phyloP scores from a whole-genome alignment of 2,888 invertebrate genomes.

The Ormyrus thymus region DNA sequence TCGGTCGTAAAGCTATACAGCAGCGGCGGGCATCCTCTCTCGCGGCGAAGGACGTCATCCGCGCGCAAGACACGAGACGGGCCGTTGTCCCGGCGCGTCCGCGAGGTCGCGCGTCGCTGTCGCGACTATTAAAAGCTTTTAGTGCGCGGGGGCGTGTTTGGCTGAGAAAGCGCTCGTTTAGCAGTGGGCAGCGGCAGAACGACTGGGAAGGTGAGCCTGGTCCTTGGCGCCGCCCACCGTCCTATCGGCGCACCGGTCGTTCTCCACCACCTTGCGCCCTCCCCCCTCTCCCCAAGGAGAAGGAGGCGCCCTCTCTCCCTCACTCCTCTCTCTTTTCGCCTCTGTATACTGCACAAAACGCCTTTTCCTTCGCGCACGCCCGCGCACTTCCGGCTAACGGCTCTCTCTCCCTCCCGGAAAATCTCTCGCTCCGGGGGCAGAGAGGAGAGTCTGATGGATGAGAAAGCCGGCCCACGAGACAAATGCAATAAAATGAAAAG shows the following conservation, averaged over 20 bases:
- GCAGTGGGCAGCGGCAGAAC: conserved; percentile 59
- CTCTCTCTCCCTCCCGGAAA: neutral
- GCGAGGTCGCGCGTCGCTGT: conserved; percentile 43
- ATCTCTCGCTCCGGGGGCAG: neutral
- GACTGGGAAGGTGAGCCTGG: conserved; percentile 65
- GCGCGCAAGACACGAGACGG: neutral
- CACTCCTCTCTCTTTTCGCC: conserved; percentile 36
- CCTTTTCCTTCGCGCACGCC: conserved; percentile 15
- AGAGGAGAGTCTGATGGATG: conserved; percentile 40
- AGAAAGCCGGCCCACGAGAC: conserved; percentile 32
- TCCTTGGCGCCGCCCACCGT: conserved; percentile 70
- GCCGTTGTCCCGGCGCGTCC: no score
- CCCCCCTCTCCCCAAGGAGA: conserved; percentile 33
- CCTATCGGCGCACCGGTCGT: conserved; percentile 65
- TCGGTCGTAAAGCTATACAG: no score
- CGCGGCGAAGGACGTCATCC: no score
- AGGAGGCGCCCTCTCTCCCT: conserved; percentile 42
- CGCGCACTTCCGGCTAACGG: conserved; percentile 21
- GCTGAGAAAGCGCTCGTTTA: conserved; percentile 12
- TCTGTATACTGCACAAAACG: neutral
- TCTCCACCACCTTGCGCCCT: conserved; percentile 62
- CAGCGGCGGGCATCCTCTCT: neutral
- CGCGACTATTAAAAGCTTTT: conserved; percentile 42
- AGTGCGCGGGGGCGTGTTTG: conserved; percentile 47
- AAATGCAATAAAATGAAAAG: conserved; percentile 53